A percentile compares a stretch with the other conserved stretches of the same genome.
phyloP scores from a whole-genome alignment of 2,797 vertebrate genomes.

The Cuniculus paca region DNA sequence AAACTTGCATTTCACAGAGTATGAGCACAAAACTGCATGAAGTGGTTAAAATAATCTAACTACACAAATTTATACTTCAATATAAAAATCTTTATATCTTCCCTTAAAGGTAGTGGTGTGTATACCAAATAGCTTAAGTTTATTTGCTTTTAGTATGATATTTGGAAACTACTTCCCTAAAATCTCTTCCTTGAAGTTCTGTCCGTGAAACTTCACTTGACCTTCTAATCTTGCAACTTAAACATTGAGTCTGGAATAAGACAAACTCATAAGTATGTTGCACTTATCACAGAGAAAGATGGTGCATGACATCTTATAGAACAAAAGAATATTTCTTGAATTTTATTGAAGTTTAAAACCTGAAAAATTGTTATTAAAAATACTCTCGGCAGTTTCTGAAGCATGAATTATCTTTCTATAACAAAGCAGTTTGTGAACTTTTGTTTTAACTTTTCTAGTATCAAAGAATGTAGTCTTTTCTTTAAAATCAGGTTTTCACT shows the following conservation, averaged over 20 bases:
- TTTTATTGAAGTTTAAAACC: conserved; percentile 29
- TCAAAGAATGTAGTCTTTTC: background rate
- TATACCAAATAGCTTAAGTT: background rate
- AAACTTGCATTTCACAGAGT: conserved; percentile 4
- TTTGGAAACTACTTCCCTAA: background rate
- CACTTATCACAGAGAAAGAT: conserved; percentile 60
- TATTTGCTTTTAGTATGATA: conserved; percentile 26
- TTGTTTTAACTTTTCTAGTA: background rate
- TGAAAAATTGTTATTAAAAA: conserved; percentile 10
- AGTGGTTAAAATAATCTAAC: background rate
- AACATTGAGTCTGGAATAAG: conserved; percentile 64
- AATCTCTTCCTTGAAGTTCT: conserved; percentile 33
- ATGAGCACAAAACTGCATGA: background rate
- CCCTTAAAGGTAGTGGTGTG: background rate
- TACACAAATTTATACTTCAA: background rate
- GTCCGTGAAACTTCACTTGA: conserved; percentile 48
- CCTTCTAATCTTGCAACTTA: conserved; percentile 23
- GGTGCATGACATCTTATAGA: background rate
- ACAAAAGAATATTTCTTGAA: conserved; percentile 31
- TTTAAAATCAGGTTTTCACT: background rate
- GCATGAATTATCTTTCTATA: background rate
- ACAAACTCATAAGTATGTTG: background rate
- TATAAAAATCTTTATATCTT: background rate
- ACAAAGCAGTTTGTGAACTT: background rate
- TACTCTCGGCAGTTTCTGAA: background rate